Percentiles rank a stretch among this genome's conserved stretches.
Evolutionary conservation across 2,888 invertebrate species (phyloP).

Genomic region (Drosophila conformis): DNA sequence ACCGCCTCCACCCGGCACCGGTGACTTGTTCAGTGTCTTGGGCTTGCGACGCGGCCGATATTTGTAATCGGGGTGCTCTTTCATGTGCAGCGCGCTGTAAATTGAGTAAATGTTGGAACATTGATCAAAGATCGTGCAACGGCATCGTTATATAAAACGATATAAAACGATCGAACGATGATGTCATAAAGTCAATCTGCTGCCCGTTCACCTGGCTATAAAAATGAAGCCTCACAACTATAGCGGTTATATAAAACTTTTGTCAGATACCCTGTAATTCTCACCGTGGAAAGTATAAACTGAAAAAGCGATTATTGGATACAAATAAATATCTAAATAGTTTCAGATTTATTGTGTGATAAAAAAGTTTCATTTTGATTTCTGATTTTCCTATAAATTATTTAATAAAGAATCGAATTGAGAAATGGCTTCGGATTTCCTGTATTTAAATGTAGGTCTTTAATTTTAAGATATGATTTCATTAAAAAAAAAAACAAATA

Average conservation of each 20-base stretch:
- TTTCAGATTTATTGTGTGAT: too few relatives aligned
- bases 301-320: not conserved
- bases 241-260: not conserved
- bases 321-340: not conserved
- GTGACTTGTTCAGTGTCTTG: constrained; percentile 91
- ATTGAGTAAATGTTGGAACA: constrained; percentile 67
- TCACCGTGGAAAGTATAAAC: not conserved
- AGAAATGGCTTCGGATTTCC: not conserved
- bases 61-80: constrained; percentile 96
- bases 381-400: not conserved
- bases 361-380: not conserved
- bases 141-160: constrained; percentile 53
- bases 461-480: not conserved
- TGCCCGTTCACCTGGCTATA: constrained; percentile 32
- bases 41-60: constrained; percentile 95
- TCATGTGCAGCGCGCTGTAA: constrained; percentile 95
- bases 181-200: constrained; percentile 63
- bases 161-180: constrained; percentile 54
- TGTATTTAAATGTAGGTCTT: not conserved
- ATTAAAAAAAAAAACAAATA: not conserved
- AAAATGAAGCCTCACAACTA: constrained; percentile 5
- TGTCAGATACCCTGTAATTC: constrained; percentile 22
- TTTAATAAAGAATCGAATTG: not conserved
- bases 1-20: constrained; percentile 74
- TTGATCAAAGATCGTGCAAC: constrained; percentile 63